These are phyloP conservation scores for Ctenodactylus gundi DNA, from an alignment of 2,113 vertebrate genomes.

Conservation along the genomic window DNA sequence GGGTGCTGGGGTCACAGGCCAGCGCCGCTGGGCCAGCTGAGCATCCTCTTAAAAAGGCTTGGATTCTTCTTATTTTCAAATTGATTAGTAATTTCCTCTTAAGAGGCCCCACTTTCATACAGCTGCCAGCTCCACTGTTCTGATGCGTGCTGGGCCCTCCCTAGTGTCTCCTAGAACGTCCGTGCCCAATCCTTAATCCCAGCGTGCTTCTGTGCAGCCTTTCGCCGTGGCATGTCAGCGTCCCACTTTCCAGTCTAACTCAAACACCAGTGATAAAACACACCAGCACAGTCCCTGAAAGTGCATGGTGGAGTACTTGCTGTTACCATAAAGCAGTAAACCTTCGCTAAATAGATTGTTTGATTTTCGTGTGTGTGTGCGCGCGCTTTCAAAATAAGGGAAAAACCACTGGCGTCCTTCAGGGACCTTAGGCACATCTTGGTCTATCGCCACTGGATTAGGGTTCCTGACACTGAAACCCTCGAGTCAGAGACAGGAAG, in stretches of 20 bases:
- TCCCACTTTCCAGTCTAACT: neutral
- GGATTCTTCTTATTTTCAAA: neutral
- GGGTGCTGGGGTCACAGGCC: too few relatives aligned
- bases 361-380: neutral
- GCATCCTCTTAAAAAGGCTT: conserved; percentile 13
- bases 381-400: neutral
- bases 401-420: neutral
- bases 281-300: neutral
- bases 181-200: conserved; percentile 23
- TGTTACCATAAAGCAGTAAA: neutral
- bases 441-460: neutral
- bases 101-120: conserved; percentile 19
- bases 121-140: neutral
- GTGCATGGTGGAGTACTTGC: neutral
- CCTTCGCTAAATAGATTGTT: neutral
- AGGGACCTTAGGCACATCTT: neutral
- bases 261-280: conserved; percentile 29
- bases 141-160: neutral
- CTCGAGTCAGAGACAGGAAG: neutral
- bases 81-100: conserved; percentile 28
- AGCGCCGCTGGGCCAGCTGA: too few relatives aligned
- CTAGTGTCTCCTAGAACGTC: conserved; percentile 33
- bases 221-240: neutral
- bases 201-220: neutral
- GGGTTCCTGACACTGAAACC: neutral